Base-by-base conservation (phyloP, 2,113 vertebrate species). In the Platysternon megacephalum region DNA sequence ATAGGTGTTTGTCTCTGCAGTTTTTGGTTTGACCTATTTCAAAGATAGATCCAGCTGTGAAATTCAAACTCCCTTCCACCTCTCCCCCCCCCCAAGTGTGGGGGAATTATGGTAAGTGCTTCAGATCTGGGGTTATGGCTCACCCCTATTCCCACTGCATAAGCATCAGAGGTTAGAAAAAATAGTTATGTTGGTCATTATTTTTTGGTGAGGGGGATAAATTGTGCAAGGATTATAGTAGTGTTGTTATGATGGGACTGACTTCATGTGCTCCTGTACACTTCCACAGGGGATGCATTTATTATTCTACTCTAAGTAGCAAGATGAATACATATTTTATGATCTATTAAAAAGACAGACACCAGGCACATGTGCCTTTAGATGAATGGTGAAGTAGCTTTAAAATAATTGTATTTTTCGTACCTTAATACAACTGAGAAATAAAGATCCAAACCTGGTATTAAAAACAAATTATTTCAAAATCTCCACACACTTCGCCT, bases 321-420 rank as follows among this genome's bases (percentile, higher is more conserved):
- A 65, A 8, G 13, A 82, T 89, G 78, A 89, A 16, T 61, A 89
- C 11, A 85, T 89, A 74, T 35, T 3, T 3, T 14, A 83, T 29
- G 42, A 79, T 11, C 19, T 6, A 88, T 56, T 56, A 56, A 56
- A 28, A 56, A 28, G 55, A 53, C 3, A 78, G 21, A 56, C 61
- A 87, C 16, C 32, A 68, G 13, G 16, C 61, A 68, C 35, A 68
- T 35, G 17, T n/a, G 32, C 24, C 32, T 19, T 68, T 68, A 68
- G 29, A 68, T 68, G 32, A 68, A 8, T 28, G 35, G 32, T 68
- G 35, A 68, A 68, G 13, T 68, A 74, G 6, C 76, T 88, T 78
- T 0, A 0, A 44, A 44, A 81, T 83, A 86, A 16, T 5, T 81
- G 58, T 8, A 29, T 79, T 81, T 85, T n/a, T 82, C 0, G 3